Base-by-base conservation (phyloP, 2,888 invertebrate species). In the Scaptomyza tumidula region DNA sequence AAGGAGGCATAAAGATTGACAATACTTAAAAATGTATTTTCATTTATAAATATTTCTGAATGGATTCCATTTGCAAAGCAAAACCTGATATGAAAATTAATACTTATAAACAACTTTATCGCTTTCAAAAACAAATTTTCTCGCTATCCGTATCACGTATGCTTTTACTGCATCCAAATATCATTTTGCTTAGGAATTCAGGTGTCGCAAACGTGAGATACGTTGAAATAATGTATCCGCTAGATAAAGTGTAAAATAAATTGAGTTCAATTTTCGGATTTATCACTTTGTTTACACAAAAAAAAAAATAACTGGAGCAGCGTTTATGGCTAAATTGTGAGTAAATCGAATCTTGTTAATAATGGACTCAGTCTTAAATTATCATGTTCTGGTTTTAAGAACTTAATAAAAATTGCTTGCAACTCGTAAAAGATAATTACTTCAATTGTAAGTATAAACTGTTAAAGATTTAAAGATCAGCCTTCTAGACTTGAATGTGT, bases 181-280 rank as follows among this genome's bases (percentile, higher is more conserved):
- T 43, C 9, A 27, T 16, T 16, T 48, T 24, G 39, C 48, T 52
- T 14, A 41, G 24, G 27, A 27, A 29, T 50, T 37, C 46, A 19
- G 19, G 31, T 65, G 59, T 56, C 13, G 13, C 11, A 41, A 52
- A 74, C 74, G 74, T 74, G 74, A 58, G 72, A 66, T 77, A 61
- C 16, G 13, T 31, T 27, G 11, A 41, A 52, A 31, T 53, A 16
- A 48, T 52, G 57, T 44, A 61, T 69, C 63, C 63, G 59, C 63
- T 29, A 43, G 60, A 56, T 65, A 65, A 71, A 33, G 35, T 16
- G 11, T 11, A 37, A 10, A 19, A 37, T 29, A 56, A 37, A 70
- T 43, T 37, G 16, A 44, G 71, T 45, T 63, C 13, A 27, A 46
- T 41, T 59, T 27, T 69, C 16, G 37, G 37, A 14, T 50, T 35